phyloP scores from a whole-genome alignment of 2,888 invertebrate genomes.

The Amiota communis region DNA sequence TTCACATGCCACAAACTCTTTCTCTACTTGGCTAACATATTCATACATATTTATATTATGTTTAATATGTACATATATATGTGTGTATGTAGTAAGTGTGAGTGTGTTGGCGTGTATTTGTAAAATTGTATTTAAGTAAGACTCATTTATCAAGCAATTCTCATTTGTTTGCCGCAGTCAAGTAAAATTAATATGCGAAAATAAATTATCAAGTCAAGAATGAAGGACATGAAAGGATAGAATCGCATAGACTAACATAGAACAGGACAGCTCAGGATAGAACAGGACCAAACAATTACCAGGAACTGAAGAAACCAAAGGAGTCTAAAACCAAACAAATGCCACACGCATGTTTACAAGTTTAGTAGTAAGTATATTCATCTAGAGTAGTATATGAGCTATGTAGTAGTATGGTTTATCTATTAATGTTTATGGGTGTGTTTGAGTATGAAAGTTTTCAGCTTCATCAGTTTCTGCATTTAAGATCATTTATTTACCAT shows the following conservation, averaged over 20 bases:
- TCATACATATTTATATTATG: too few relatives aligned
- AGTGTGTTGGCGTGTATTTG: slow-evolving; percentile 14
- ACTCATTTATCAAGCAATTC: slow-evolving; percentile 64
- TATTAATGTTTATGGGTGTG: slow-evolving; percentile 5
- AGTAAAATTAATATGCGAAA: slow-evolving; percentile 65
- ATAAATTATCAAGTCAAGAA: slow-evolving; percentile 63
- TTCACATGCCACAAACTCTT: too few relatives aligned
- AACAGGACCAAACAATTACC: neutral
- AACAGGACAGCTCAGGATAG: neutral
- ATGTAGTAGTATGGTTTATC: slow-evolving; percentile 14
- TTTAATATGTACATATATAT: neutral
- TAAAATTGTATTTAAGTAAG: slow-evolving; percentile 52
- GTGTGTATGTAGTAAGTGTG: neutral
- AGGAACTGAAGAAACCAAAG: neutral
- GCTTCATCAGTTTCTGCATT: slow-evolving; percentile 61
- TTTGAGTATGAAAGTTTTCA: slow-evolving; percentile 50
- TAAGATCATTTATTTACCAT: slow-evolving; percentile 56
- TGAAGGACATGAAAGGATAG: slow-evolving; percentile 40
- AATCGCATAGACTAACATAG: neutral
- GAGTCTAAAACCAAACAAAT: slow-evolving; percentile 37
- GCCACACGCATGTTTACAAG: slow-evolving; percentile 55
- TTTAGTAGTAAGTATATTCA: neutral
- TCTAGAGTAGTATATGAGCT: too few relatives aligned
- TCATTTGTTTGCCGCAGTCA: slow-evolving; percentile 51
- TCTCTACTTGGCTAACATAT: too few relatives aligned